Conservation (phyloP, 92 coral and sea anemone species). For the Porites lobata region DNA sequence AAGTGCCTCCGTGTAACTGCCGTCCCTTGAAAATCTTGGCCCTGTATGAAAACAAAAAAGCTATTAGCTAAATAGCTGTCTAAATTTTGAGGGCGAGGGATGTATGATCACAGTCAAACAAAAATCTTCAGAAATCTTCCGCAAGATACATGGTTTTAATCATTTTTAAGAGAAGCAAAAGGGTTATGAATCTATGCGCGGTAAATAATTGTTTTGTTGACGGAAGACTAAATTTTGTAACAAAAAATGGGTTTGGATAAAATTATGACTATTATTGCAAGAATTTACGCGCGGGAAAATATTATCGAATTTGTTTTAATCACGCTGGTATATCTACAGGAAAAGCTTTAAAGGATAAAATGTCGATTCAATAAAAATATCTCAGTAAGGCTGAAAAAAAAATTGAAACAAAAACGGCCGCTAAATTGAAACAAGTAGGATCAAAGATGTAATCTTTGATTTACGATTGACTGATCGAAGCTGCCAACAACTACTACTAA, state of each 20-base stretch:
- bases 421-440: not conserved
- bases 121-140: not conserved
- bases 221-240: not conserved
- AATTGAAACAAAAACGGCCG: not conserved
- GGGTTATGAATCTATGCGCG: not conserved
- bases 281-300: not conserved
- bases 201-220: not conserved
- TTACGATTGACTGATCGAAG: not conserved
- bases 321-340: not conserved
- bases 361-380: not conserved
- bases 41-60: conserved; percentile 65
- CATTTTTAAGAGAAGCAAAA: not conserved
- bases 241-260: not conserved
- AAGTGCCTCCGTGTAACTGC: conserved; percentile 78
- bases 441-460: conserved; percentile 36
- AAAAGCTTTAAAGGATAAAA: not conserved
- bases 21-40: conserved; percentile 87
- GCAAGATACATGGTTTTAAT: not conserved
- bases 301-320: not conserved
- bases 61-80: conserved; percentile 35
- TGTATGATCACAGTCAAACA: not conserved
- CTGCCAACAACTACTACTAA: not conserved
- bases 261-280: not conserved
- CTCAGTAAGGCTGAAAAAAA: too few relatives aligned
- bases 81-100: not conserved